A percentile compares a stretch with the other conserved stretches of the same genome.
These are phyloP conservation scores for Nixonia krombeini DNA, from an alignment of 1,140 invertebrate species.

Conservation along the genomic window DNA sequence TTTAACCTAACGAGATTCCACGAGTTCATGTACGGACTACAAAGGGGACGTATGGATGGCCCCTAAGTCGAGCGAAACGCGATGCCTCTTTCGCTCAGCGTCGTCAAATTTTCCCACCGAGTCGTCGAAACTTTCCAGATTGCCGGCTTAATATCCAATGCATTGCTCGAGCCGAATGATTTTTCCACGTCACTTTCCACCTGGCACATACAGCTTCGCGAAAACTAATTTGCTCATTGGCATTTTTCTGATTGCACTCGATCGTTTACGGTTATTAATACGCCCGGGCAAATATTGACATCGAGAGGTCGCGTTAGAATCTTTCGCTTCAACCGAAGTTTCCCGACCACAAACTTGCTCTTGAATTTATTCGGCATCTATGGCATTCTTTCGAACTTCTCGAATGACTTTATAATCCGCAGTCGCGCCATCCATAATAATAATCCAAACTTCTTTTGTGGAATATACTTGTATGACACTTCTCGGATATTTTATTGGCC, in stretches of 20 bases:
- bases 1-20: constrained; percentile 53
- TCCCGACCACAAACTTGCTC: background rate
- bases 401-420: constrained; percentile 5
- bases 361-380: constrained; percentile 8
- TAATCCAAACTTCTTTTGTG: constrained; percentile 1
- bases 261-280: too few relatives aligned
- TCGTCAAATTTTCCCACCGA: constrained; percentile 7
- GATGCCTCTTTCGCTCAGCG: constrained; percentile 10
- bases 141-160: too few relatives aligned
- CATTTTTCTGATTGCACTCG: too few relatives aligned
- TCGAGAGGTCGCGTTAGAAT: background rate
- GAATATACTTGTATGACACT: background rate
- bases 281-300: too few relatives aligned
- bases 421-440: constrained; percentile 5
- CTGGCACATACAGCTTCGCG: too few relatives aligned
- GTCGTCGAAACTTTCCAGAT: background rate
- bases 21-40: constrained; percentile 32
- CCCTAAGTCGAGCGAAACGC: background rate
- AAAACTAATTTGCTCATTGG: too few relatives aligned
- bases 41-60: constrained; percentile 26
- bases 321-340: background rate
- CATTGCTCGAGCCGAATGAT: too few relatives aligned
- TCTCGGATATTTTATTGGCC: background rate
- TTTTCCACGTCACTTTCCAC: too few relatives aligned
- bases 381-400: constrained; percentile 7